Base-by-base conservation (phyloP, 2,797 vertebrate genomes). In the Galaxias olidus region DNA sequence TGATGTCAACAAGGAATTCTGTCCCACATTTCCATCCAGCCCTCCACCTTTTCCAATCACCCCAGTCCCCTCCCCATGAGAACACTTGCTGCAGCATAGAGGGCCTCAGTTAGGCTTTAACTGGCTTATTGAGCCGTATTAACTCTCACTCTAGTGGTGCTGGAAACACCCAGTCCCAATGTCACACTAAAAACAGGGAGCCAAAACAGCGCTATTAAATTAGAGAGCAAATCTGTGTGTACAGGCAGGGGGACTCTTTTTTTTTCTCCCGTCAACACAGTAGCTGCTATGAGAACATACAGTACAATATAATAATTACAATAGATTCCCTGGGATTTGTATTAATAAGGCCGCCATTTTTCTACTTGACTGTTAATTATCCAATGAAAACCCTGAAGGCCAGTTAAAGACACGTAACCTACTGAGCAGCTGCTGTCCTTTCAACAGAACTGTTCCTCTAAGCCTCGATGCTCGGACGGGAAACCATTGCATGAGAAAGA, bases 1-100 rank as follows among this genome's bases (percentile, higher is more conserved):
- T 91, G 89, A 90, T 91, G 91, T 92, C 90, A 92, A 90, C 85
- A 85, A 91, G 88, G 88, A 90, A 91, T 91, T 91, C 81, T 83
- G 86, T 87, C 86, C n/a, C n/a, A n/a, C 88, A 77, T 88, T 90
- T 89, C 84, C 87, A 79, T 83, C 82, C 68, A 68, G 77, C 83
- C 84, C 79, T 71, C 83, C 72, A 15, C 3, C 53, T 12, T 55
- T 15, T 42, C 8, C 54, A 8, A 6, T 82, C 84, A 83, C 88
- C 85, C 77, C 78, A 75, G 74, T 76, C 81, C 74, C 74, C 55
- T 40, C 18, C 65, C 75, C 83, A 76, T 79, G 77, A 85, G 90
- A 90, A 90, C 85, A 89, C 86, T 86, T 78, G 86, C 77, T 81
- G 73, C 75, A 74, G 77, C 76, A 92, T 84, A 91, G 75, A 88